Conservation (phyloP, 92 coral and sea anemone genomes). For the Umimayanthus chanpuru region DNA sequence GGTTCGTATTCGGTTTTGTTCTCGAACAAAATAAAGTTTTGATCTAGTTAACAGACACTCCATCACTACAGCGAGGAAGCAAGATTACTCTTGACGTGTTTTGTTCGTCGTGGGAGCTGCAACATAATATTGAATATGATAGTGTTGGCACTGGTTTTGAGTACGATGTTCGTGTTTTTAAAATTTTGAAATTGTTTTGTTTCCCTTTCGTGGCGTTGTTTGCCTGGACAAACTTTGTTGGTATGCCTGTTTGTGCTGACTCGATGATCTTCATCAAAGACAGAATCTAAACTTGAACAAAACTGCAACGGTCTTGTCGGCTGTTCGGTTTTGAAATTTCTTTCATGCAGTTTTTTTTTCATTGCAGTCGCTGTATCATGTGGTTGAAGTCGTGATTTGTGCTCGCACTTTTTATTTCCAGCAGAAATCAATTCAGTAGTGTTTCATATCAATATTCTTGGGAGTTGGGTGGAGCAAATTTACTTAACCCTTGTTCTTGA, state of each 20-base stretch:
- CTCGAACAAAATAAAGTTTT: not conserved
- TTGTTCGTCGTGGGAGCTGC: not conserved
- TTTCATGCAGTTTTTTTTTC: too few species aligned
- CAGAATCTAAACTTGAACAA: not conserved
- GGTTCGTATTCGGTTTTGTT: not conserved
- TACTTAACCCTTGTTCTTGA: constrained; percentile 4
- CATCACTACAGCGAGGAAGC: too few species aligned
- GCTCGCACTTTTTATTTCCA: not conserved
- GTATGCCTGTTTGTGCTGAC: not conserved
- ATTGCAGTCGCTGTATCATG: too few species aligned
- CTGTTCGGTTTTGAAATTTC: not conserved
- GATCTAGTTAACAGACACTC: not conserved
- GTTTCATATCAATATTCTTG: not conserved
- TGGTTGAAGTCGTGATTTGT: not conserved
- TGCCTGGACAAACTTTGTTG: constrained; percentile 4
- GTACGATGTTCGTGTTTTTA: not conserved
- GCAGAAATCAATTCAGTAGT: not conserved
- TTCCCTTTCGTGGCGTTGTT: constrained; percentile 5
- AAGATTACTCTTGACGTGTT: not conserved
- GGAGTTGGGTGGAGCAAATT: constrained; percentile 37
- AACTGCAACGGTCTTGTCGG: not conserved
- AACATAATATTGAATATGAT: not conserved
- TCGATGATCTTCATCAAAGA: not conserved
- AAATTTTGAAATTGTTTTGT: not conserved
- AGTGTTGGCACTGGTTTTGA: not conserved